These are phyloP conservation scores for Gallinago nigripennis DNA, from an alignment of 2,797 vertebrate species.

Conservation along the genomic window DNA sequence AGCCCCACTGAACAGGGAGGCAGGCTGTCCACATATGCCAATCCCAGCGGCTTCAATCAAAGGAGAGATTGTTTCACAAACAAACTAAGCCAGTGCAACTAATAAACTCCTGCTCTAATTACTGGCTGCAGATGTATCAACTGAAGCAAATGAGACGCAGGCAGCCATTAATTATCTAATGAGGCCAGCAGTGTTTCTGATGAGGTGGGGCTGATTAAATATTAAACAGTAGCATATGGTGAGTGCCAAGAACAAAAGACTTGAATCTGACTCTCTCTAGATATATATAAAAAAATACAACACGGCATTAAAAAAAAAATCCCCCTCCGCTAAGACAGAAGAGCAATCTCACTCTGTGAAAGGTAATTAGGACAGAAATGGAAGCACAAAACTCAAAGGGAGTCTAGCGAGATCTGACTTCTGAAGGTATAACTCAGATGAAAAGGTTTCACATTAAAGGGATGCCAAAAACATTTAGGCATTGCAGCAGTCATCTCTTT, in stretches of 20 bases:
- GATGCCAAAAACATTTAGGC: conserved; percentile 68
- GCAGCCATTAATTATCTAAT: conserved; percentile 88
- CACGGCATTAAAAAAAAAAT: background rate
- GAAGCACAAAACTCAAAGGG: conserved; percentile 63
- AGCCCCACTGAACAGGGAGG: conserved; percentile 68
- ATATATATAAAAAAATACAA: background rate
- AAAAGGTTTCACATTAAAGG: conserved; percentile 77
- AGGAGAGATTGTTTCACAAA: conserved; percentile 77
- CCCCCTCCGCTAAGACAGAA: conserved; percentile 23
- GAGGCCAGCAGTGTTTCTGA: conserved; percentile 83
- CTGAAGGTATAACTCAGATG: conserved; percentile 72
- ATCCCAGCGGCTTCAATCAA: conserved; percentile 81
- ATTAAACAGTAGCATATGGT: conserved; percentile 87
- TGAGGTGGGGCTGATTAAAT: conserved; percentile 88
- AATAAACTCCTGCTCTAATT: conserved; percentile 87
- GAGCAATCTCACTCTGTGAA: conserved; percentile 57
- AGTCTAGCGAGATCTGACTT: conserved; percentile 62
- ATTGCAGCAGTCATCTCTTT: conserved; percentile 58
- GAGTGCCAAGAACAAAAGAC: conserved; percentile 79
- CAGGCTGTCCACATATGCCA: conserved; percentile 73
- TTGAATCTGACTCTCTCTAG: conserved; percentile 1
- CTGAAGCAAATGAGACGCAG: conserved; percentile 80
- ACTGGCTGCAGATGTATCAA: conserved; percentile 86
- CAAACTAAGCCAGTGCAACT: conserved; percentile 80
- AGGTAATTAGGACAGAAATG: conserved; percentile 78